Evolutionary conservation across 2,113 vertebrate species (phyloP).

Genomic region (Chunga burmeisteri): DNA sequence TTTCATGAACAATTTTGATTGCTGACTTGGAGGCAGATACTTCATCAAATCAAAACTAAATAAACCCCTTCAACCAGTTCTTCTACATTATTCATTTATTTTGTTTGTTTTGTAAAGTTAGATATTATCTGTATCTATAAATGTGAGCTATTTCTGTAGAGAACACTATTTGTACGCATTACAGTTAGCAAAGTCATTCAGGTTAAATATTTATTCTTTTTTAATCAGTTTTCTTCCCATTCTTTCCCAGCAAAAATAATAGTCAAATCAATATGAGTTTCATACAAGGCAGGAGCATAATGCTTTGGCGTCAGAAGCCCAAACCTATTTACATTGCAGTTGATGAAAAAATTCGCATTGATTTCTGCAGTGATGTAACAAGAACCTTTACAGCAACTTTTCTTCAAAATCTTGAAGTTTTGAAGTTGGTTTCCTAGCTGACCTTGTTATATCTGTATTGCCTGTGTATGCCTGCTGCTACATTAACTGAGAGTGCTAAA

Average conservation of each 20-base stretch:
- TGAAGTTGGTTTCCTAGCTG: background rate
- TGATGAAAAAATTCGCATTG: background rate
- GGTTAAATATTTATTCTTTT: conserved; percentile 11
- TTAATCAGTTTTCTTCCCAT: background rate
- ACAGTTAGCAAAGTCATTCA: background rate
- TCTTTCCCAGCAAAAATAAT: background rate
- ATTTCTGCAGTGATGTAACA: background rate
- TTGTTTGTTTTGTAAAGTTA: conserved; percentile 24
- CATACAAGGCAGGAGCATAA: background rate
- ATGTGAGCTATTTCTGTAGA: background rate
- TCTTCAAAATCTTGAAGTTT: background rate
- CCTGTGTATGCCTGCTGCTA: background rate
- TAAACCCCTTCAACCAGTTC: background rate
- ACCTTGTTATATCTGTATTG: background rate
- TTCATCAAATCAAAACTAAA: background rate
- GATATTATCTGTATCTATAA: background rate
- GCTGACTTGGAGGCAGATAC: background rate
- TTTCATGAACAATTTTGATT: background rate
- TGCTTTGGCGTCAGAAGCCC: background rate
- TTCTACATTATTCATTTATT: background rate
- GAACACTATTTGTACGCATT: background rate
- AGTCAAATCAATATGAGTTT: background rate
- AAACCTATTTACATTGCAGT: background rate
- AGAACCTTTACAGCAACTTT: background rate
- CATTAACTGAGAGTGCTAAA: background rate